Base-by-base conservation (phyloP, 2,113 vertebrate genomes). In the Myiozetetes cayanensis region DNA sequence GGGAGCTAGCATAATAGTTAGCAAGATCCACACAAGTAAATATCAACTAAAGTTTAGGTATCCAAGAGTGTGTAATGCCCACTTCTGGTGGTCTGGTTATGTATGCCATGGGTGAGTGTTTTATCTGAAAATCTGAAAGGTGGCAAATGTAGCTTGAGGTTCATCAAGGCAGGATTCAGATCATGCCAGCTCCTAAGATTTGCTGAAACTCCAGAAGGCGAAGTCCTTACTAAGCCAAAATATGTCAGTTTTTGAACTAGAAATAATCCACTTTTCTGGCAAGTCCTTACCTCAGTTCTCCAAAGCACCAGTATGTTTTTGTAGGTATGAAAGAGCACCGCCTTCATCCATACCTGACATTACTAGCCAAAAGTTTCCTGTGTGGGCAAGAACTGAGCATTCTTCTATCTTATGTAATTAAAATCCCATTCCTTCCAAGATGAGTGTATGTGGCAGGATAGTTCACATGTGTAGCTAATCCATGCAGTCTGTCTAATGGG, bases 321-420 rank as follows among this genome's bases (percentile, higher is more conserved):
- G 46, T 59, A 13, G 2, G 46, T 85, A 27, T 94, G 85, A 80
- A 90, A 24, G n/a, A 62, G 66, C 84, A 52, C 63, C 6, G 9
- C 85, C 78, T 94, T 95, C 76, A 81, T 90, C 92, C 88, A 65
- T 90, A 87, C 70, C 90, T 93, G 75, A 79, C 61, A 53, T 89
- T 94, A 44, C 68, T 89, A 94, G 66, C 88, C 73, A 81, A 86
- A 91, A 78, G 68, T 93, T 94, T 90, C 93, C 82, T 96, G 95
- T 96, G 93, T 92, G 84, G 87, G 49, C 91, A 94, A 85, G 91
- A 95, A 63, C 50, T 56, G 28, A 89, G 44, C 68, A 94, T 96
- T 93, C 85, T 93, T 96, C 61, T 91, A 35, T 44, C 46, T 94
- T 88, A 95, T 14, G 44, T 90, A 92, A 96, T 78, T 75, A 89